Percentiles rank a stretch among this genome's conserved stretches.
Evolutionary conservation across 2,888 invertebrate species (phyloP).

Genomic region (Drosophila flavopinicola): DNA sequence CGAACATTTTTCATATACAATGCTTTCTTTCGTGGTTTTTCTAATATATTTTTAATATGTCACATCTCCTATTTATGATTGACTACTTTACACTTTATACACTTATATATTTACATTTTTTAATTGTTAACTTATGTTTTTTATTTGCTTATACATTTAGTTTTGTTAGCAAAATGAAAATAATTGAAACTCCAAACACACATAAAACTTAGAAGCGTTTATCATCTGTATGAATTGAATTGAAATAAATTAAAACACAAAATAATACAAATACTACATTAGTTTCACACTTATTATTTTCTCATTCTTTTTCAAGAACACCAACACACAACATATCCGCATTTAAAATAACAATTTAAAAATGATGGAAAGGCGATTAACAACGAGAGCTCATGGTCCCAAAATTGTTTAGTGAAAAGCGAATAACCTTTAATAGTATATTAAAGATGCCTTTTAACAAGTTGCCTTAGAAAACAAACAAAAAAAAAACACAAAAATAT

Average conservation of each 20-base stretch:
- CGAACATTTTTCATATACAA: background rate
- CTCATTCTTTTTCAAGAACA: slow-evolving; percentile 13
- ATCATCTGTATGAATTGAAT: slow-evolving; percentile 44
- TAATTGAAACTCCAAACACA: slow-evolving; percentile 11
- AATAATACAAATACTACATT: slow-evolving; percentile 14
- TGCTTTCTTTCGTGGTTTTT: background rate
- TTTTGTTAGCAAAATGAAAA: slow-evolving; percentile 35
- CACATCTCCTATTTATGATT: slow-evolving; percentile 16
- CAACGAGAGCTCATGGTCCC: slow-evolving; percentile 15
- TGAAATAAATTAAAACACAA: slow-evolving; percentile 43
- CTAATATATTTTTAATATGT: slow-evolving; percentile 8
- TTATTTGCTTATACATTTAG: slow-evolving; percentile 26
- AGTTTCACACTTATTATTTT: background rate
- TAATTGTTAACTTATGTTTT: slow-evolving; percentile 48
- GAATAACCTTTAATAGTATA: slow-evolving; percentile 49
- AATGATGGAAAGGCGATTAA: slow-evolving; percentile 1
- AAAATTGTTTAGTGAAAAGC: slow-evolving; percentile 26
- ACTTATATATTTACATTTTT: slow-evolving; percentile 15
- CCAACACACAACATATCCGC: slow-evolving; percentile 40
- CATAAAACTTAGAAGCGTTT: slow-evolving; percentile 18
- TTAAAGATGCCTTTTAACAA: slow-evolving; percentile 83
- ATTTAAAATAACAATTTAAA: slow-evolving; percentile 1
- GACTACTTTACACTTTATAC: slow-evolving; percentile 15
- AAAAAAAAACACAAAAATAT: slow-evolving; percentile 18
- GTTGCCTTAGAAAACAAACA: slow-evolving; percentile 81